These are phyloP conservation scores for Tupaia tana DNA, from an alignment of 2,113 vertebrate genomes.

Conservation along the genomic window DNA sequence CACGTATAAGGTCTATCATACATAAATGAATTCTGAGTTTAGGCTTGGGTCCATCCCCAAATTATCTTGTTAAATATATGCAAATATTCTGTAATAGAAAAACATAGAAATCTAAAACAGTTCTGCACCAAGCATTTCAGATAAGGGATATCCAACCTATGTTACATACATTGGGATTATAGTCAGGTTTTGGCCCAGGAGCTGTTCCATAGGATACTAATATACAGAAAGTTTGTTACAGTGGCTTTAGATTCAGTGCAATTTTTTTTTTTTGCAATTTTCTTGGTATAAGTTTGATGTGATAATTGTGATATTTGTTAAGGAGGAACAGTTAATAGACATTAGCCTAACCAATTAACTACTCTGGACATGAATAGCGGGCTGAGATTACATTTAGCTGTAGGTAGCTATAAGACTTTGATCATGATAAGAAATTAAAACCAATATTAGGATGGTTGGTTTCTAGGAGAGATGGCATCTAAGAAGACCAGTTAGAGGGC, in stretches of 20 bases:
- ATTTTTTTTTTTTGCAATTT: not conserved
- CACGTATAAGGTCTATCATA: no score
- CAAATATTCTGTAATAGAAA: no score
- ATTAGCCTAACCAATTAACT: conserved; percentile 40
- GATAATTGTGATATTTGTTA: not conserved
- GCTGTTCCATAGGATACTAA: not conserved
- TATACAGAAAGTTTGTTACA: conserved; percentile 28
- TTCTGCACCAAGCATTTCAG: no score
- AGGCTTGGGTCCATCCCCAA: no score
- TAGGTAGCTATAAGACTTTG: not conserved
- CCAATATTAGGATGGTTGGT: not conserved
- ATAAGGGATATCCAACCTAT: no score
- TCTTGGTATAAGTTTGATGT: conserved; percentile 28
- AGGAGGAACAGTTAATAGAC: conserved; percentile 41
- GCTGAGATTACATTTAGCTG: conserved; percentile 38
- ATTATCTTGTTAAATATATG: no score
- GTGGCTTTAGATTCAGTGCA: conserved; percentile 12
- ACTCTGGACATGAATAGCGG: not conserved
- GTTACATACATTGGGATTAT: not conserved
- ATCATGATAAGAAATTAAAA: conserved; percentile 51
- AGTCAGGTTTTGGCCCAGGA: not conserved
- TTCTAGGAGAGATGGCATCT: conserved; percentile 1
- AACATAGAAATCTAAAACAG: no score
- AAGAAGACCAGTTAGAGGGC: conserved; percentile 14
- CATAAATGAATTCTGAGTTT: no score